Evolutionary conservation across 2,797 vertebrate species (phyloP).

Genomic region (Tamandua tetradactyla): DNA sequence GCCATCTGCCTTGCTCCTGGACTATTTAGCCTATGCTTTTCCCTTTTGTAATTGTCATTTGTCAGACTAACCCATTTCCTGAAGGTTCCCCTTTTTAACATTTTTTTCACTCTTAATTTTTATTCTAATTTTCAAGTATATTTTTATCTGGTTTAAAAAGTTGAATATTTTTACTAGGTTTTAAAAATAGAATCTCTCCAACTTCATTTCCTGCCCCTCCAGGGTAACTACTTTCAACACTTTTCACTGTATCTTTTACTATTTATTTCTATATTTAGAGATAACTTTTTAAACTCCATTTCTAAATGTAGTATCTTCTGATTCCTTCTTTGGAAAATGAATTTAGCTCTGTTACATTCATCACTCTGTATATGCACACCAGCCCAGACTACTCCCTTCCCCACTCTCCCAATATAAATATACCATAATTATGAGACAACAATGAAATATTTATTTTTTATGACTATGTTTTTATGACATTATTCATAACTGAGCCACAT

Average conservation of each 20-base stretch:
- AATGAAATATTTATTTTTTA: not conserved
- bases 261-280: not conserved
- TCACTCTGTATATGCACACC: not conserved
- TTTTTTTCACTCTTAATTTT: not conserved
- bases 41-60: not conserved
- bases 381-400: not conserved
- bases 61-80: not conserved
- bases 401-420: not conserved
- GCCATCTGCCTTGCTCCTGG: too few relatives aligned
- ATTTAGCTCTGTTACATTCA: not conserved
- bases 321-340: not conserved
- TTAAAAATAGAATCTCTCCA: not conserved
- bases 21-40: not conserved
- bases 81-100: not conserved
- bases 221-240: not conserved
- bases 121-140: not conserved
- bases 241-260: not conserved
- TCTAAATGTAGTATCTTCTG: not conserved
- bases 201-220: not conserved
- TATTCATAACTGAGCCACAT: not conserved
- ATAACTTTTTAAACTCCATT: not conserved
- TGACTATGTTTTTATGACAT: not conserved
- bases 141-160: not conserved
- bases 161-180: not conserved
- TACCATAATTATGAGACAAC: not conserved